Evolutionary conservation across 2,797 vertebrate genomes (phyloP).

Genomic region (Limosa lapponica): DNA sequence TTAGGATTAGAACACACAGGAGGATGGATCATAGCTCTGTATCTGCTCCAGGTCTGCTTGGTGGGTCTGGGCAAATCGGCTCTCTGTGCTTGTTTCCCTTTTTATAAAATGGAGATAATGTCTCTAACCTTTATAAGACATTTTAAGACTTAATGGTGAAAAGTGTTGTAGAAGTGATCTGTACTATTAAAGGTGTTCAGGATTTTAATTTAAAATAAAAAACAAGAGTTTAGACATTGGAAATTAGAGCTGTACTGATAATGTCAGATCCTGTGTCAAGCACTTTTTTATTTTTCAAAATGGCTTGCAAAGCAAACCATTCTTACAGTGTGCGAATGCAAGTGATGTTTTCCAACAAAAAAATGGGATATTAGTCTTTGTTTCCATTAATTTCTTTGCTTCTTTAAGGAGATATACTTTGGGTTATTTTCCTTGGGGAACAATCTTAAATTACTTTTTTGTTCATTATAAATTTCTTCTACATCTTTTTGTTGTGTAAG

Average conservation of each 20-base stretch:
- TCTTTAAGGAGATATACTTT: not conserved
- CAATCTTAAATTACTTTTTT: slow-evolving; percentile 12
- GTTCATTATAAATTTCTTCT: slow-evolving; percentile 34
- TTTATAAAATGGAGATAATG: not conserved
- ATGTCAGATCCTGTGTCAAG: not conserved
- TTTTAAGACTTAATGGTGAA: not conserved
- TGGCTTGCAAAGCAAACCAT: not conserved
- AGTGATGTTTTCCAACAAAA: not conserved
- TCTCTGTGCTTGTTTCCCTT: not conserved
- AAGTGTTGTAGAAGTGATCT: not conserved
- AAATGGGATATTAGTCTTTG: not conserved
- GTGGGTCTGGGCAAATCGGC: not conserved
- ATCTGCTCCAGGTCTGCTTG: not conserved
- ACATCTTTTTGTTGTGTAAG: not conserved
- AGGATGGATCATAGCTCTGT: not conserved
- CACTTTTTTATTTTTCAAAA: not conserved
- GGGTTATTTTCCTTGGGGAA: not conserved
- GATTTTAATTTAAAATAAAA: not conserved
- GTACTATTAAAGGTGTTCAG: not conserved
- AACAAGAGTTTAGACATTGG: not conserved
- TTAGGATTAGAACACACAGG: not conserved
- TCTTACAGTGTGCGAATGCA: not conserved
- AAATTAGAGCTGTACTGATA: not conserved
- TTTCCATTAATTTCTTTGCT: not conserved
- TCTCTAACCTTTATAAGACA: not conserved